phyloP scores from a whole-genome alignment of 2,888 invertebrate genomes.

The Drosophila testacea region DNA sequence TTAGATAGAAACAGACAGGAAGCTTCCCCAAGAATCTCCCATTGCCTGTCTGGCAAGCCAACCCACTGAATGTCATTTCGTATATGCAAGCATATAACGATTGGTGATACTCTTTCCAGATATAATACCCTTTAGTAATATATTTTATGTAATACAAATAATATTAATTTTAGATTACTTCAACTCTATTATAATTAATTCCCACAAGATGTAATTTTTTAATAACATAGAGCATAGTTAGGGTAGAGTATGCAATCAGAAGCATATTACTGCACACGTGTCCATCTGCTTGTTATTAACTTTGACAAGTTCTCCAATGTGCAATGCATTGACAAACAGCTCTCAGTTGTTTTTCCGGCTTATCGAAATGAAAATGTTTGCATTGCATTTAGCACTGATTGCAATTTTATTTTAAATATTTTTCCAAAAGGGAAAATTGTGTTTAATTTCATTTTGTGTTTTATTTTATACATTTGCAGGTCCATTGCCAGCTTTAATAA shows the following conservation, averaged over 20 bases:
- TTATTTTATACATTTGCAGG: constrained; percentile 63
- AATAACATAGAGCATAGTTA: no score
- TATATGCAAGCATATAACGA: constrained; percentile 33
- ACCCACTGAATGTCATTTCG: constrained; percentile 23
- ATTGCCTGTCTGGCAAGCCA: constrained; percentile 16
- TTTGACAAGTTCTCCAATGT: constrained; percentile 32
- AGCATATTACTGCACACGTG: neutral
- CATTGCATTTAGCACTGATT: constrained; percentile 55
- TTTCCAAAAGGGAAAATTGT: constrained; percentile 9
- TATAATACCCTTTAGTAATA: neutral
- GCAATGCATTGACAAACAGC: constrained; percentile 22
- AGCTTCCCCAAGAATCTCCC: neutral
- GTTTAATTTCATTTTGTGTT: constrained; percentile 1
- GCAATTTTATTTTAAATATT: constrained; percentile 18
- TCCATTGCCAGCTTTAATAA: constrained; percentile 88
- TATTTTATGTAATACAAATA: no score
- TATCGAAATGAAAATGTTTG: constrained; percentile 55
- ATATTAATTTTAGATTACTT: no score
- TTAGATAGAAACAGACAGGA: constrained; percentile 38
- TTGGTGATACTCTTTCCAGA: constrained; percentile 6
- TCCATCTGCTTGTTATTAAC: constrained; percentile 35
- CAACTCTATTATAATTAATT: neutral
- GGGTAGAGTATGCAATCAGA: constrained; percentile 4
- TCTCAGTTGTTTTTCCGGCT: constrained; percentile 30
- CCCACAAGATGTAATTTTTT: no score